A percentile compares a stretch with the other conserved stretches of the same genome.
Conservation (phyloP, 2,888 invertebrate species). For the Acleris emargana region DNA sequence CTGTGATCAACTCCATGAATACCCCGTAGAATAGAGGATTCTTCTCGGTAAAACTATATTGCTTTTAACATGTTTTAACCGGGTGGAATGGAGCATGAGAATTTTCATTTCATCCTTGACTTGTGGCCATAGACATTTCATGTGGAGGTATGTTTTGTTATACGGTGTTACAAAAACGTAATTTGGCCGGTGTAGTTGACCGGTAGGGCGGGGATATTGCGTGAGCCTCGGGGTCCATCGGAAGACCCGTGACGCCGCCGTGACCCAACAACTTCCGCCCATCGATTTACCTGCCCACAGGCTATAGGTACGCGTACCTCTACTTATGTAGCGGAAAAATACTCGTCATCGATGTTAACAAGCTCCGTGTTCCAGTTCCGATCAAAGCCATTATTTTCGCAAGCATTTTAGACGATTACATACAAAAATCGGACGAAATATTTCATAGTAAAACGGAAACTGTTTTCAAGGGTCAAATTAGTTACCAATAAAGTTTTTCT, state of each 20-base stretch:
- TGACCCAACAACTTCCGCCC: slow-evolving; percentile 39
- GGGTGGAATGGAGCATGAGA: no score
- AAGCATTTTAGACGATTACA: background rate
- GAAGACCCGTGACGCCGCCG: slow-evolving; percentile 42
- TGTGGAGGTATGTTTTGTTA: background rate
- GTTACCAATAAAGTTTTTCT: no score
- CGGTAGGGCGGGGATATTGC: slow-evolving; percentile 49
- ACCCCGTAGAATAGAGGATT: no score
- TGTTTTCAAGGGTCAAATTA: no score
- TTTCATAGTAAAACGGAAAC: no score
- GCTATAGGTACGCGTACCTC: background rate
- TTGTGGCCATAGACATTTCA: background rate
- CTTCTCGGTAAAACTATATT: no score
- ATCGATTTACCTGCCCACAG: slow-evolving; percentile 5
- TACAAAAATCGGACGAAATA: no score
- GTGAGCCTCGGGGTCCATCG: slow-evolving; percentile 43
- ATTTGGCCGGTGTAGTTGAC: slow-evolving; percentile 49
- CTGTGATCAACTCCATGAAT: no score
- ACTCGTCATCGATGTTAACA: slow-evolving; percentile 2
- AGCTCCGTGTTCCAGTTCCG: background rate
- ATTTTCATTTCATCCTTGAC: background rate
- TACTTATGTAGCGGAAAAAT: background rate
- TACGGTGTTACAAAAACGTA: slow-evolving; percentile 32
- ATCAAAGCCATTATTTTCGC: background rate
- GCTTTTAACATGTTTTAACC: no score